Evolutionary conservation across 2,797 vertebrate species (phyloP).

Genomic region (Crypturellus tataupa): DNA sequence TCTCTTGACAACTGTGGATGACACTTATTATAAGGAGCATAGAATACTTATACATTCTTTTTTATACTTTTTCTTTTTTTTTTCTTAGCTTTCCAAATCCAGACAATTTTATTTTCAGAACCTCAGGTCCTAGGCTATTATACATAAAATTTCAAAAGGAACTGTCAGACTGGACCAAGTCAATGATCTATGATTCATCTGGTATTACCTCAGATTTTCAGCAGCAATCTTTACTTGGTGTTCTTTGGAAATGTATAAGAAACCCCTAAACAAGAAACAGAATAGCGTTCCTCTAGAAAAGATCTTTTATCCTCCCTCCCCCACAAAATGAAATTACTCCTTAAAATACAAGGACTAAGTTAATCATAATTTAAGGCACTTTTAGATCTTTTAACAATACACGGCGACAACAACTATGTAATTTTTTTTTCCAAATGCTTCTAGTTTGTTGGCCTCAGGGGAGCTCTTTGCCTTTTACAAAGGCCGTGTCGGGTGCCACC

Average conservation of each 20-base stretch:
- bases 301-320: not conserved
- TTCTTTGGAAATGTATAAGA: not conserved
- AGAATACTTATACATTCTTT: not conserved
- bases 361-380: not conserved
- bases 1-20: not conserved
- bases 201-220: not conserved
- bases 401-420: not conserved
- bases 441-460: not conserved
- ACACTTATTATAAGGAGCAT: not conserved
- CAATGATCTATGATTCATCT: not conserved
- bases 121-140: not conserved
- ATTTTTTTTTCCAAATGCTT: not conserved
- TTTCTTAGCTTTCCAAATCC: not conserved
- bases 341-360: not conserved
- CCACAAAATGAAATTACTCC: not conserved
- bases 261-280: not conserved
- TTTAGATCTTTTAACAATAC: not conserved
- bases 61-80: not conserved
- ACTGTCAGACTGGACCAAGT: not conserved
- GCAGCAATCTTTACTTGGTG: not conserved
- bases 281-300: not conserved
- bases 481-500: not conserved
- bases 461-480: not conserved
- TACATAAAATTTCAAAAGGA: not conserved
- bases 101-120: not conserved